Base-by-base conservation (phyloP, 64 coral and sea anemone species). In the Stylophora pistillata region DNA sequence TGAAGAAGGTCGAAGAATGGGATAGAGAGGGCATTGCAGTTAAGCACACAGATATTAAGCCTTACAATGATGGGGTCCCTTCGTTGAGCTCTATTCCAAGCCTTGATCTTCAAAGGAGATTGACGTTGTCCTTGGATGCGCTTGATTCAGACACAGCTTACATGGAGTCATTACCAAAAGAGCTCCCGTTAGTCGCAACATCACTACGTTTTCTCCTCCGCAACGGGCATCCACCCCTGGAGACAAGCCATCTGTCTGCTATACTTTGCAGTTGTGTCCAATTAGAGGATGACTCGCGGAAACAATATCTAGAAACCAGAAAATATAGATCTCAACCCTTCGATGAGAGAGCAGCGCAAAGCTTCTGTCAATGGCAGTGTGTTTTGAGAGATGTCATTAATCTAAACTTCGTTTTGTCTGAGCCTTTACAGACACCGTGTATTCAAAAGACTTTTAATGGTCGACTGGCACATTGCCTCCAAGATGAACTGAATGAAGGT, bases 361-460 rank as follows among this genome's bases (percentile, higher is more conserved):
- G 91, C 58, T 97, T 83, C 53, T 88, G 75, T 90, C 95, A 97
- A 66, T 97, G 95, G 95, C 95, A 97, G 82, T 80, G 79, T 59
- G 72, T 97, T 41, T 23, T 97, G 58, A 71, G 28, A 13, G 91
- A 93, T 30, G 65, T 91, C 26, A 83, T 93, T 53, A 53, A 69
- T 28, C 27, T 93, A 9, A 97, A 97, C 56, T 63, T 41, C 4
- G 59, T 86, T 15, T 73, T 97, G 18, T 10, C 27, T 15, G 87
- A 93, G 17, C 91, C 95, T 15, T 34, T 96, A 1, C 32, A 71
- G 21, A 82, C 78, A 77, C 95, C 91, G 54, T 72, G 27, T 54
- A 7, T 97, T 21, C 86, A 82, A 18, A 66, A 26, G n/a, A 37
- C 73, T 37, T 97, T 87, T 32, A 77, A 63, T 87, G 95, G 95